phyloP scores from a whole-genome alignment of 2,113 vertebrate species.

The Phrynosoma platyrhinos region DNA sequence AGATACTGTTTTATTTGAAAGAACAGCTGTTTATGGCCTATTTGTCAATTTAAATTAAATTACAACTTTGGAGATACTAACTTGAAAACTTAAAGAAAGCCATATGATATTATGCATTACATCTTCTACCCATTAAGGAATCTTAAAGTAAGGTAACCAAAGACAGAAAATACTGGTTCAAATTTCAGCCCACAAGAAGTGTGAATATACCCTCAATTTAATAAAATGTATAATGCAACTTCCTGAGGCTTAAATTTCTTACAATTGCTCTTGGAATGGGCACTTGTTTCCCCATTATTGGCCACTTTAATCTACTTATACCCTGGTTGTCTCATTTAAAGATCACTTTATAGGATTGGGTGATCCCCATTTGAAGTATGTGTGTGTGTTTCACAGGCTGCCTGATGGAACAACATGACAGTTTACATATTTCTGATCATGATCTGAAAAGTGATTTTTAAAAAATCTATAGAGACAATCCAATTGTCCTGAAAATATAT shows the following conservation, averaged over 20 bases:
- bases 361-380: slow-evolving; percentile 80
- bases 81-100: slow-evolving; percentile 87
- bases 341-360: slow-evolving; percentile 83
- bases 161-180: slow-evolving; percentile 94
- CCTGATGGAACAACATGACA: slow-evolving; percentile 86
- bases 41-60: slow-evolving; percentile 95
- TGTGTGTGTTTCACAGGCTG: slow-evolving; percentile 76
- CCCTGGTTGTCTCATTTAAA: slow-evolving; percentile 85
- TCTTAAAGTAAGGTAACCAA: slow-evolving; percentile 92
- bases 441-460: slow-evolving; percentile 91
- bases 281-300: slow-evolving; percentile 93
- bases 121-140: slow-evolving; percentile 91
- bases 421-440: slow-evolving; percentile 92
- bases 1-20: slow-evolving; percentile 81
- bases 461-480: slow-evolving; percentile 93
- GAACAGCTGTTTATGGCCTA: slow-evolving; percentile 87
- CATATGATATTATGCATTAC: slow-evolving; percentile 87
- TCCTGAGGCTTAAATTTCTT: slow-evolving; percentile 95
- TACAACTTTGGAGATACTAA: slow-evolving; percentile 90
- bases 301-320: slow-evolving; percentile 92
- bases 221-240: slow-evolving; percentile 97
- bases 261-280: slow-evolving; percentile 87
- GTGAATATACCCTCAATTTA: slow-evolving; percentile 98
- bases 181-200: slow-evolving; percentile 91
- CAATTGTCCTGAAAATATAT: slow-evolving; percentile 93